Conservation (phyloP, 2,888 invertebrate genomes). For the Dynastes tityus region DNA sequence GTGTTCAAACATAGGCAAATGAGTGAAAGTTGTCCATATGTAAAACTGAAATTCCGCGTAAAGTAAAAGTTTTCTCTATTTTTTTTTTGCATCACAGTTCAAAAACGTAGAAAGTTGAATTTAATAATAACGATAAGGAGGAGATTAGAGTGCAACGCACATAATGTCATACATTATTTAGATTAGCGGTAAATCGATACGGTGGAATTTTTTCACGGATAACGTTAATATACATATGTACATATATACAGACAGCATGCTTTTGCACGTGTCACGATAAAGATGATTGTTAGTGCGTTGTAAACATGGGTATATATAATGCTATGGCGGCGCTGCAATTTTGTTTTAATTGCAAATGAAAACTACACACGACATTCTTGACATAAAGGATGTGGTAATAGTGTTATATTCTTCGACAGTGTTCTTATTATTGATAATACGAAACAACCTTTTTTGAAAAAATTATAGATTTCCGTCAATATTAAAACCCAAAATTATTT, state of each 20-base stretch:
- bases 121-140: neutral
- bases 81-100: neutral
- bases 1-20: conserved; percentile 4
- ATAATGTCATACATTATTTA: conserved; percentile 6
- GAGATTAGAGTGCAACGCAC: neutral
- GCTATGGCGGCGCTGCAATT: too few species aligned
- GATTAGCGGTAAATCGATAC: conserved; percentile 14
- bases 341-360: too few species aligned
- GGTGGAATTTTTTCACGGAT: conserved; percentile 3
- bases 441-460: too few species aligned
- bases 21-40: conserved; percentile 25
- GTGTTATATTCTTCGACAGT: too few species aligned
- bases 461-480: too few species aligned
- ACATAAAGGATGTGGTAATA: too few species aligned
- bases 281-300: neutral
- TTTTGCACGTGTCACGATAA: neutral
- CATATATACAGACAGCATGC: neutral
- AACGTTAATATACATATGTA: neutral
- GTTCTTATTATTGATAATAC: too few species aligned
- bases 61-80: conserved; percentile 20
- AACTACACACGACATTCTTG: too few species aligned
- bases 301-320: too few species aligned
- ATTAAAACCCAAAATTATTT: too few species aligned
- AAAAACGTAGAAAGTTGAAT: conserved; percentile 9
- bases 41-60: conserved; percentile 26